These are phyloP conservation scores for Therioaphis trifolii DNA, from an alignment of 2,888 invertebrate genomes.

Conservation along the genomic window DNA sequence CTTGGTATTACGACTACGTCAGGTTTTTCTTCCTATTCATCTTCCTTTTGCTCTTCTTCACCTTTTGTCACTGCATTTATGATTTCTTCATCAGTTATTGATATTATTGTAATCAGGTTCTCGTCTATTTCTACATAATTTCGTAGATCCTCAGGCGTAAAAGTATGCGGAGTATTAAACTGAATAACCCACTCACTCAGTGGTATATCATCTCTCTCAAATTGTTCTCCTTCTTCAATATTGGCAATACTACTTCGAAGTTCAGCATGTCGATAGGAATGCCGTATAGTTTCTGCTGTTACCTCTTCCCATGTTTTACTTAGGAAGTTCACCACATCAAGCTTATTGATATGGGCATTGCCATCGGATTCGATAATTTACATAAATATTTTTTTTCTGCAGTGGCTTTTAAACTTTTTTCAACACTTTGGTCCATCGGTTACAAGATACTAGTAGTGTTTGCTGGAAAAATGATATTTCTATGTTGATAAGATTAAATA, in stretches of 20 bases:
- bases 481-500: conserved; percentile 13
- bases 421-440: conserved; percentile 8
- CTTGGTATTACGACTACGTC: too few relatives aligned
- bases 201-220: background rate
- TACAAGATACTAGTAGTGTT: background rate
- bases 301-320: conserved; percentile 14
- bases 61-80: too few relatives aligned
- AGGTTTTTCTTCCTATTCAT: too few relatives aligned
- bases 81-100: too few relatives aligned
- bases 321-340: conserved; percentile 14
- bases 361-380: conserved; percentile 16
- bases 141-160: background rate
- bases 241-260: conserved; percentile 9
- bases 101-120: too few relatives aligned
- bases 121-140: too few relatives aligned
- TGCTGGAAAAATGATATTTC: background rate
- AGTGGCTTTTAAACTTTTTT: conserved; percentile 14
- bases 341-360: conserved; percentile 19
- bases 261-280: background rate
- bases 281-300: too few relatives aligned
- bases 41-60: too few relatives aligned
- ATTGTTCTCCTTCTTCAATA: conserved; percentile 16
- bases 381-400: background rate
- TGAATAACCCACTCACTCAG: background rate
- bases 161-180: background rate